phyloP scores from a whole-genome alignment of 2,113 vertebrate genomes.

The Urocolius indicus region DNA sequence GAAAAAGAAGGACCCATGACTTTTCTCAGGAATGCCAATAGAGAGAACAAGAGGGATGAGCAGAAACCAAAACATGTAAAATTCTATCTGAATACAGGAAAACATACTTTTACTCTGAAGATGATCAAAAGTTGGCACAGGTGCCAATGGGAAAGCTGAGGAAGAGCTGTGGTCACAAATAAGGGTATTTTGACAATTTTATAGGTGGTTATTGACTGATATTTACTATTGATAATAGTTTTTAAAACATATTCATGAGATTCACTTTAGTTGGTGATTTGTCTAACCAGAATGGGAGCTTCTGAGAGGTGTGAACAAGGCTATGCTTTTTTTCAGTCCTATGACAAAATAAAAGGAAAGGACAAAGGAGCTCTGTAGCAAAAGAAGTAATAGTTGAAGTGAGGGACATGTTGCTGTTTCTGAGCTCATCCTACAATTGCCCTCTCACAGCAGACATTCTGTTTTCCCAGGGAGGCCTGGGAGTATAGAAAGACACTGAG shows the following conservation, averaged over 20 bases:
- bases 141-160: neutral
- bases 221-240: neutral
- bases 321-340: neutral
- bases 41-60: neutral
- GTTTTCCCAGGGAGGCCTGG: neutral
- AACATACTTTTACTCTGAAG: neutral
- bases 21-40: neutral
- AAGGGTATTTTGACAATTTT: neutral
- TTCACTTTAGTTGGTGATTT: neutral
- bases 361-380: neutral
- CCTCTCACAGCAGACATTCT: neutral
- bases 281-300: neutral
- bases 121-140: neutral
- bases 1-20: neutral
- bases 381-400: neutral
- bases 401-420: neutral
- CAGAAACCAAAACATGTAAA: neutral
- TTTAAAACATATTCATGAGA: neutral
- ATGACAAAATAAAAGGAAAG: neutral
- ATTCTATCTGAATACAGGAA: neutral
- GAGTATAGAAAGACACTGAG: neutral
- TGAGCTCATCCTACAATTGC: neutral
- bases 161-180: neutral
- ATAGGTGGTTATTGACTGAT: neutral
- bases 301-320: neutral